Conservation (phyloP, 2,888 invertebrate species). For the Phania funesta region DNA sequence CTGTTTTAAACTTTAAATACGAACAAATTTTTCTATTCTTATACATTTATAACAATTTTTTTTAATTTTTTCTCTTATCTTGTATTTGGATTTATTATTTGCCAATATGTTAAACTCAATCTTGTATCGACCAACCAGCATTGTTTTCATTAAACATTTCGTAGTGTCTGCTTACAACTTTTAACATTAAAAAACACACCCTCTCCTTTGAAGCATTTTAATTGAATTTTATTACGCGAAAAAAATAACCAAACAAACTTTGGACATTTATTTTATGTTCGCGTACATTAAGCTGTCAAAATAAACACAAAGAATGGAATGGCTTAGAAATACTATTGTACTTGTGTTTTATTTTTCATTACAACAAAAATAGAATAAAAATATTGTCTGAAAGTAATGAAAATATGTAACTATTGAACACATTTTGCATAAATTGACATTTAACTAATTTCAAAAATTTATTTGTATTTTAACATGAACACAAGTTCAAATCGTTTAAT, state of each 20-base stretch:
- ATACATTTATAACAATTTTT: neutral
- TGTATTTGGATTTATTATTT: slow-evolving; percentile 31
- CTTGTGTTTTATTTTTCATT: neutral
- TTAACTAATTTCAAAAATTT: slow-evolving; percentile 27
- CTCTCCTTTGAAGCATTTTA: slow-evolving; percentile 60
- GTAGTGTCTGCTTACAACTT: slow-evolving; percentile 18
- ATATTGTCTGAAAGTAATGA: slow-evolving; percentile 27
- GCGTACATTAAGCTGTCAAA: slow-evolving; percentile 59
- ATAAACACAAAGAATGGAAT: slow-evolving; percentile 41
- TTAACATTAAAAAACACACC: slow-evolving; percentile 55
- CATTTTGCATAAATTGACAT: slow-evolving; percentile 44
- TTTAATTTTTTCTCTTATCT: slow-evolving; percentile 23
- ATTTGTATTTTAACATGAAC: neutral
- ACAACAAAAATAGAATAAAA: slow-evolving; percentile 16
- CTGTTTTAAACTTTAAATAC: too few relatives aligned
- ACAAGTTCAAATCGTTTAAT: slow-evolving; percentile 24
- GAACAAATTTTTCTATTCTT: too few relatives aligned
- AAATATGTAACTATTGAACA: slow-evolving; percentile 23
- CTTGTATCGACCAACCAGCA: slow-evolving; percentile 39
- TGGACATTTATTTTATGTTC: slow-evolving; percentile 50
- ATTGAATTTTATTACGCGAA: slow-evolving; percentile 53
- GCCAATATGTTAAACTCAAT: slow-evolving; percentile 33
- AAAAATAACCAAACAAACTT: slow-evolving; percentile 35
- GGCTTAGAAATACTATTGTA: slow-evolving; percentile 8
- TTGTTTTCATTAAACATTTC: slow-evolving; percentile 7